phyloP scores from a whole-genome alignment of 2,797 vertebrate species.

The Pseudomugil gertrudae region DNA sequence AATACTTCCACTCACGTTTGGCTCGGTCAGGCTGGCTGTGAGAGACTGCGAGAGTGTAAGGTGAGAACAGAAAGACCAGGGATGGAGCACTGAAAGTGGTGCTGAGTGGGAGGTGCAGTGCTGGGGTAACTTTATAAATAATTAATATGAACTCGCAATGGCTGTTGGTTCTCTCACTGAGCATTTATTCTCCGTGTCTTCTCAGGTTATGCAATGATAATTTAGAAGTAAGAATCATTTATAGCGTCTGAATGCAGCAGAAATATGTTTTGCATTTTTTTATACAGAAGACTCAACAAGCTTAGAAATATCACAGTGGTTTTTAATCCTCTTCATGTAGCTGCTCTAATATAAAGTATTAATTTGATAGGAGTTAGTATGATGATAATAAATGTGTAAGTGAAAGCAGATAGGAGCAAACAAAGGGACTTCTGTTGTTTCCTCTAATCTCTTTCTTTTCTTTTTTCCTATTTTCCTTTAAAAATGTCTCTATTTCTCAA shows the following conservation, averaged over 20 bases:
- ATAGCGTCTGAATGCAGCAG: constrained; percentile 5
- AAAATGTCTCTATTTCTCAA: constrained; percentile 30
- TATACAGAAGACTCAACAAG: background rate
- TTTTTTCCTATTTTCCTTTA: background rate
- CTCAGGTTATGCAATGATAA: constrained; percentile 46
- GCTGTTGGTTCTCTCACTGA: constrained; percentile 54
- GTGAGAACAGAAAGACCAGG: constrained; percentile 45
- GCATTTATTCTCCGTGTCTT: constrained; percentile 40
- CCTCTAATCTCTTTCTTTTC: background rate
- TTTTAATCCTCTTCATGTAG: constrained; percentile 2
- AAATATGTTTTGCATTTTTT: background rate
- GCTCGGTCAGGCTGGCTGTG: constrained; percentile 28
- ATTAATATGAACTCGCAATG: constrained; percentile 77
- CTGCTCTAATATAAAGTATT: background rate
- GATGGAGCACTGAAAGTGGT: constrained; percentile 51
- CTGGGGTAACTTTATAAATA: constrained; percentile 83
- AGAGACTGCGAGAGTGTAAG: constrained; percentile 45
- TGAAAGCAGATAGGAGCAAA: constrained; percentile 22
- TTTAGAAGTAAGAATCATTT: constrained; percentile 5
- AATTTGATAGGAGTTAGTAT: constrained; percentile 2
- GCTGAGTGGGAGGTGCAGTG: constrained; percentile 67
- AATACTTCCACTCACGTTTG: constrained; percentile 22
- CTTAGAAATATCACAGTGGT: background rate
- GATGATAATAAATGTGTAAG: constrained; percentile 14
- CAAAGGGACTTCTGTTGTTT: constrained; percentile 9